Evolutionary conservation across 2,797 vertebrate species (phyloP), one percentile per base, ranked within the genome.

Genomic region (Tenualosa ilisha): DNA sequence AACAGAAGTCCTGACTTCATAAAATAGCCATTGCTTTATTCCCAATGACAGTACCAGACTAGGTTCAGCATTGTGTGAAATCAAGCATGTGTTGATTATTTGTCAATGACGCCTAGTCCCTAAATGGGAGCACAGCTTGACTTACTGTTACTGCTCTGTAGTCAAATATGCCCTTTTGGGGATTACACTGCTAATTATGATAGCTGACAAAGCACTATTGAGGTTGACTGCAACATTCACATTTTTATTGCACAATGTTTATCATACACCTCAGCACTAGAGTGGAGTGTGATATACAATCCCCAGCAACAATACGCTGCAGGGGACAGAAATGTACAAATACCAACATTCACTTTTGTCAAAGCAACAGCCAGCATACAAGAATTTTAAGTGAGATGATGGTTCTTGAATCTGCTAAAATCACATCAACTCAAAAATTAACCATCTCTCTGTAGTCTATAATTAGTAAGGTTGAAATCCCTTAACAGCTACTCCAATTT

Each of bases 211-310:
- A 72, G 83, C 75, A 84, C 83, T 81, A 84, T 83, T 49, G 43
- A 86, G 87, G 82, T 87, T 54, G 81, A 85, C 89, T 85, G 87
- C 75, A 72, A 90, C 91, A 91, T 91, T 91, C 89, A 89, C 85
- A 83, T 84, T 85, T 92, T 91, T 91, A 91, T 92, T 92, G 91
- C 91, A 92, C 87, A 81, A 83, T 88, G 87, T 85, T 86, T 87
- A 83, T 88, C 84, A 50, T 85, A 89, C 72, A 79, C 37, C 37
- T 79, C 72, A 17, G 40, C 72, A 46, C 17, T 79, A 37, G 72
- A 79, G 72, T 79, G 15, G 37, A 79, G 37, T 37, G 26, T 37
- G 26, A 68, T 68, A 68, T 37, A 37, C 63, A 83, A 50, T 83
- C 13, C 79, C 56, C 82, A 88, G 82, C n/a, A 84, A 72, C 61